phyloP scores from a whole-genome alignment of 2,797 vertebrate genomes.

The Darevskia nairensis region DNA sequence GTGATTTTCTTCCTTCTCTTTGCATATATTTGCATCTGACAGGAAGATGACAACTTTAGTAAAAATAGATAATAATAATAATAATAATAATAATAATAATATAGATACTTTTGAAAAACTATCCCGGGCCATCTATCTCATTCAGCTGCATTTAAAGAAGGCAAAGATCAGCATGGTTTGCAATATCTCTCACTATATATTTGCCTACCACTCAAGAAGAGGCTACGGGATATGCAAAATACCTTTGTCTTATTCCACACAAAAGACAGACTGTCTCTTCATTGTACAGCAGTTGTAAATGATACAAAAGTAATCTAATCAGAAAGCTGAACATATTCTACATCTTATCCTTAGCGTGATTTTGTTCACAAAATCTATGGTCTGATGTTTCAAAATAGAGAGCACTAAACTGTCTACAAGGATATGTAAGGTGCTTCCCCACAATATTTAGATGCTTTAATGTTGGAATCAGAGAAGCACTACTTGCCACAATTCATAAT shows the following conservation, averaged over 20 bases:
- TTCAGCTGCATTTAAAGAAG: slow-evolving; percentile 1
- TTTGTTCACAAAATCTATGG: too few species aligned
- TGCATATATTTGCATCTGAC: background rate
- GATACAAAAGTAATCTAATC: background rate
- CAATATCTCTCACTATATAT: background rate
- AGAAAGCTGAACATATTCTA: background rate
- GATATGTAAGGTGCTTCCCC: slow-evolving; percentile 37
- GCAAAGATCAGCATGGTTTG: background rate
- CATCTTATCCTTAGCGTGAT: background rate
- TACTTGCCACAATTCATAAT: slow-evolving; percentile 56
- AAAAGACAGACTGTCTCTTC: slow-evolving; percentile 12
- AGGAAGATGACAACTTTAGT: background rate
- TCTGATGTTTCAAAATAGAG: background rate
- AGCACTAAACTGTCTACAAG: slow-evolving; percentile 25
- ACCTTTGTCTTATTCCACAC: background rate
- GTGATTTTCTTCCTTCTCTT: background rate
- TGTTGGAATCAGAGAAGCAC: slow-evolving; percentile 41
- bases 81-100: too few species aligned
- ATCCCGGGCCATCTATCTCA: background rate
- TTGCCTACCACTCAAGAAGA: background rate
- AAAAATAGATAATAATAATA: background rate
- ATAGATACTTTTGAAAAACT: background rate
- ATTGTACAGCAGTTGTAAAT: background rate
- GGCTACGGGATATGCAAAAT: background rate
- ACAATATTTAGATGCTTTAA: slow-evolving; percentile 42